Conservation (phyloP, 2,888 invertebrate species). For the Morpho achilles region DNA sequence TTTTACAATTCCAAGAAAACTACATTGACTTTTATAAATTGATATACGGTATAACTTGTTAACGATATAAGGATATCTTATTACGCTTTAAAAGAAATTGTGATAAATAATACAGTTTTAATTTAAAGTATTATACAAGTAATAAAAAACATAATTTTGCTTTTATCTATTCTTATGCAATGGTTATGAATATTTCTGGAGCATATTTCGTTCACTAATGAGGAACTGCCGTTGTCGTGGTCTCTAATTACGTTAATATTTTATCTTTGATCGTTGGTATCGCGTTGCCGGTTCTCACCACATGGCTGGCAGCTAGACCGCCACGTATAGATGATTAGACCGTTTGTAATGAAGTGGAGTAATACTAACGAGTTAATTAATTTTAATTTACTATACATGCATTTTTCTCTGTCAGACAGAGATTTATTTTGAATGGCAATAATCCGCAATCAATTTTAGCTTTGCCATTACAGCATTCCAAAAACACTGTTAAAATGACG, state of each 20-base stretch:
- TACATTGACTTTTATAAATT: no score
- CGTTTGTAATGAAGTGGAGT: slow-evolving; percentile 44
- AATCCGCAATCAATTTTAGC: no score
- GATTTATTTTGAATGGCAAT: no score
- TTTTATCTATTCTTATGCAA: neutral
- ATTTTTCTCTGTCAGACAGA: no score
- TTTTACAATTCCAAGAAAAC: no score
- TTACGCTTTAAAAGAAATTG: no score
- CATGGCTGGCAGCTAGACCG: slow-evolving; percentile 25
- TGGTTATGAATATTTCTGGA: slow-evolving; percentile 5
- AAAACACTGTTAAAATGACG: no score
- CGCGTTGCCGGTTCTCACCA: slow-evolving; percentile 34
- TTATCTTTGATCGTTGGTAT: slow-evolving; percentile 18
- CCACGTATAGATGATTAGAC: slow-evolving; percentile 29
- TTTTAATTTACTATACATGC: no score
- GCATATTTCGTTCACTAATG: slow-evolving; percentile 11
- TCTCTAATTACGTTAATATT: slow-evolving; percentile 30
- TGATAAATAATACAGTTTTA: neutral
- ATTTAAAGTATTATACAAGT: neutral
- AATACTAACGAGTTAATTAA: slow-evolving; percentile 25
- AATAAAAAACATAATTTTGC: no score
- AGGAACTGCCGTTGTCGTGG: slow-evolving; percentile 15
- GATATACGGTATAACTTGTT: no score
- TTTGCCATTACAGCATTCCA: no score
- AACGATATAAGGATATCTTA: no score